Evolutionary conservation across 2,797 vertebrate species (phyloP).

Genomic region (Cottoperca gobio): DNA sequence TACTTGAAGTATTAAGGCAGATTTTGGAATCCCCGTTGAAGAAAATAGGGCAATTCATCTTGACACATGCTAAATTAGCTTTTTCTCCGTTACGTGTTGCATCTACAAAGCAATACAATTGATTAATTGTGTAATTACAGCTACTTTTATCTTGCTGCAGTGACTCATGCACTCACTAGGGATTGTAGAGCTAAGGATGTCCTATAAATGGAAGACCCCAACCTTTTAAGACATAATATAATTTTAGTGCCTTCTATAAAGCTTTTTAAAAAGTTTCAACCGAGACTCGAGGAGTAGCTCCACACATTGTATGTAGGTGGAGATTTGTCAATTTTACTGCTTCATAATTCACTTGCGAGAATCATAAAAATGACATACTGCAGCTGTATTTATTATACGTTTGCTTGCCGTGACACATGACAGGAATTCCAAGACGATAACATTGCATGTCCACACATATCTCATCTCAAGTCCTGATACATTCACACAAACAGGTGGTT

Average conservation of each 20-base stretch:
- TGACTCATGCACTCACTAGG: conserved; percentile 19
- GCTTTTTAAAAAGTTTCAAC: conserved; percentile 31
- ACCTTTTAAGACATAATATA: conserved; percentile 46
- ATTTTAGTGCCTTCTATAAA: conserved; percentile 31
- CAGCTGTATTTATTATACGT: not conserved
- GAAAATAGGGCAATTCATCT: conserved; percentile 70
- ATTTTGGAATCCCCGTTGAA: conserved; percentile 58
- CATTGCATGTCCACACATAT: not conserved
- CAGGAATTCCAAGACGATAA: not conserved
- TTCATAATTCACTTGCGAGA: conserved; percentile 12
- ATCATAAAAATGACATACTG: conserved; percentile 28
- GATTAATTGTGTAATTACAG: conserved; percentile 78
- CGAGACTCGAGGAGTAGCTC: not conserved
- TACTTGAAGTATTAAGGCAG: conserved; percentile 47
- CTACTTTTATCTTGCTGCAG: conserved; percentile 51
- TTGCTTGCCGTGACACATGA: not conserved
- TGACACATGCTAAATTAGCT: conserved; percentile 70
- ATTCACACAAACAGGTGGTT: not conserved
- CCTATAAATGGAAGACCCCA: conserved; percentile 46
- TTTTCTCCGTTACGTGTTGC: conserved; percentile 60
- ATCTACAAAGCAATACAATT: conserved; percentile 71
- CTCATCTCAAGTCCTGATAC: not conserved
- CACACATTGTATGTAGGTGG: conserved; percentile 5
- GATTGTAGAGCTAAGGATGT: conserved; percentile 28
- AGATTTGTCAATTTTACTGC: conserved; percentile 20